Percentiles rank a stretch among this genome's conserved stretches.
Evolutionary conservation across 2,888 invertebrate species (phyloP).

Genomic region (Alloscopus bannaensis): DNA sequence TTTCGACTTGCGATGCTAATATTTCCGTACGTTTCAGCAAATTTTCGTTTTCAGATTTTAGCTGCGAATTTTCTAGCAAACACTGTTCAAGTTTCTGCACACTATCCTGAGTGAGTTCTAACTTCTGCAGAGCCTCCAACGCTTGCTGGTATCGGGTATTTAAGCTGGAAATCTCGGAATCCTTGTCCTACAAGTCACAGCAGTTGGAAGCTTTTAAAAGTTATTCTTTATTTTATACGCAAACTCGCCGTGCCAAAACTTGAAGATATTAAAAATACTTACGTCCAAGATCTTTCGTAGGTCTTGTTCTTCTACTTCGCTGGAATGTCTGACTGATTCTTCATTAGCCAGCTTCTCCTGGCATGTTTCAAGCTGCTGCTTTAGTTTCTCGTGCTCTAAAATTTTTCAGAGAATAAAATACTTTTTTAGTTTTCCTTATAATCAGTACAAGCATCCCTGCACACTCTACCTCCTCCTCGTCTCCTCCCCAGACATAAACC

Average conservation of each 20-base stretch:
- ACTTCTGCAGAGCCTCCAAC: constrained; percentile 66
- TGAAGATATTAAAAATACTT: not conserved
- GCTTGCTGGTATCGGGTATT: constrained; percentile 67
- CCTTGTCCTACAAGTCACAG: constrained; percentile 64
- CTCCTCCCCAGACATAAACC: too few relatives aligned
- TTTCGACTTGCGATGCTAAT: constrained; percentile 38
- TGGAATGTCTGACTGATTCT: constrained; percentile 28
- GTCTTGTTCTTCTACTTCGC: constrained; percentile 50
- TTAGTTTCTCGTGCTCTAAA: constrained; percentile 59
- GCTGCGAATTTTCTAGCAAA: constrained; percentile 67
- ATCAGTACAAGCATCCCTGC: not conserved
- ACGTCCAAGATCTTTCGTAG: constrained; percentile 41
- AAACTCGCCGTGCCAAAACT: too few relatives aligned
- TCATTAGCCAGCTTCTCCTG: constrained; percentile 35
- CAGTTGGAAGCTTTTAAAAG: too few relatives aligned
- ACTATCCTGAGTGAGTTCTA: constrained; percentile 65
- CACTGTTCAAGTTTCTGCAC: constrained; percentile 68
- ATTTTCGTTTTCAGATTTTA: constrained; percentile 61
- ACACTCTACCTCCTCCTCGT: not conserved
- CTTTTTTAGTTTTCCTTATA: too few relatives aligned
- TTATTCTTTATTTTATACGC: too few relatives aligned
- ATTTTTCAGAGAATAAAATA: too few relatives aligned
- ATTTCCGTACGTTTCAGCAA: constrained; percentile 46
- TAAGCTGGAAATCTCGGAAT: constrained; percentile 59
- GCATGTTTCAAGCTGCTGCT: constrained; percentile 41